These are phyloP conservation scores for Acrocephalus scirpaceus DNA, from an alignment of 2,797 vertebrate genomes.

Conservation along the genomic window DNA sequence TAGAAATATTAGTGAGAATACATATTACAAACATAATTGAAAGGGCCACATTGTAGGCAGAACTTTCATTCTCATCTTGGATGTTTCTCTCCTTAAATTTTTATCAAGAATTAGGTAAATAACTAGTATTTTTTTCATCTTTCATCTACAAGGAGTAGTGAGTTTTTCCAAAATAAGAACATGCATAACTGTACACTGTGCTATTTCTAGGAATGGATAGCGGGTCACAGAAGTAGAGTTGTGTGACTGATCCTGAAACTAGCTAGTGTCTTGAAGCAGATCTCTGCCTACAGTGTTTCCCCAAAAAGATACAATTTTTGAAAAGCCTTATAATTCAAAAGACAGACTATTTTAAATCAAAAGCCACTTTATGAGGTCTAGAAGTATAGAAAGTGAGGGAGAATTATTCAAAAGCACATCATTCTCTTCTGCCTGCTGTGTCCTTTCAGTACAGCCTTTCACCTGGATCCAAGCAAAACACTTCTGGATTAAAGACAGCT, in stretches of 20 bases:
- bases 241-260: neutral
- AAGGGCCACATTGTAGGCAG: neutral
- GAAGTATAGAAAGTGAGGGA: neutral
- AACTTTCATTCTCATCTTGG: neutral
- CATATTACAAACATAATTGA: neutral
- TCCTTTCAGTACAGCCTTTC: neutral
- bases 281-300: too few species aligned
- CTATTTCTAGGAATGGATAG: neutral
- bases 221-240: neutral
- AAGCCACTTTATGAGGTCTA: neutral
- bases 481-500: neutral
- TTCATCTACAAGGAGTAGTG: neutral
- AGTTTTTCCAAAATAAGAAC: neutral
- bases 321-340: neutral
- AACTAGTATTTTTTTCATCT: neutral
- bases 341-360: neutral
- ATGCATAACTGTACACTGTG: neutral
- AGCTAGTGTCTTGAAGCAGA: neutral
- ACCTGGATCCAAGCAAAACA: neutral
- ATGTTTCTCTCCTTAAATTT: neutral
- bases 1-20: neutral
- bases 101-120: neutral
- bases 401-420: neutral
- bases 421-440: neutral
- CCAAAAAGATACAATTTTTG: neutral